Conservation (phyloP, 2,888 invertebrate species). For the Nomada ruficornis region DNA sequence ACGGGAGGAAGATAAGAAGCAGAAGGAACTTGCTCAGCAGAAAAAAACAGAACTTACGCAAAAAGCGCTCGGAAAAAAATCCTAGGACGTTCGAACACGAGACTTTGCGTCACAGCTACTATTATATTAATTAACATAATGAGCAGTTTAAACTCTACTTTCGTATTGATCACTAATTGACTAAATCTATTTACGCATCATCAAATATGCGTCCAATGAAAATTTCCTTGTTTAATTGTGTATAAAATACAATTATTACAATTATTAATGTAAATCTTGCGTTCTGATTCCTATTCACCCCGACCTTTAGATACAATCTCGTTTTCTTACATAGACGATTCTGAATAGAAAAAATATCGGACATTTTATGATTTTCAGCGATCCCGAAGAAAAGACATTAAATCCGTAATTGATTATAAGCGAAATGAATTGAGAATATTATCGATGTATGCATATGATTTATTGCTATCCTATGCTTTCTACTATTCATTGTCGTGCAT, state of each 20-base stretch:
- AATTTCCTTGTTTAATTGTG: slow-evolving; percentile 65
- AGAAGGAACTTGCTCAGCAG: slow-evolving; percentile 87
- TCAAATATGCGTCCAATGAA: slow-evolving; percentile 51
- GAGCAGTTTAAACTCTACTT: slow-evolving; percentile 69
- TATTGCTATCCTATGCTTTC: too few species aligned
- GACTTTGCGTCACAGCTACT: slow-evolving; percentile 52
- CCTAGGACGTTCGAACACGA: slow-evolving; percentile 60
- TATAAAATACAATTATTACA: slow-evolving; percentile 73
- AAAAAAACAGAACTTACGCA: slow-evolving; percentile 87
- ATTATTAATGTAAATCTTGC: slow-evolving; percentile 36
- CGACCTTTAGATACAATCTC: neutral
- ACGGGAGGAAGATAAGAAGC: slow-evolving; percentile 93
- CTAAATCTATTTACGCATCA: slow-evolving; percentile 57
- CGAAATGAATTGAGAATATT: neutral
- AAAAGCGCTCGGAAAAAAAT: slow-evolving; percentile 87
- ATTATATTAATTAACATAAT: slow-evolving; percentile 61
- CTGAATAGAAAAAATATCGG: neutral
- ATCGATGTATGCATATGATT: too few species aligned
- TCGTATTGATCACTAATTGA: slow-evolving; percentile 73
- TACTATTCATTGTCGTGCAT: too few species aligned
- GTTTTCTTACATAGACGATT: neutral
- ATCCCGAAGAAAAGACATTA: neutral
- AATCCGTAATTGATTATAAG: neutral
- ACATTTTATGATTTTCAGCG: neutral
- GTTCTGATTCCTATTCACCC: neutral